These are phyloP conservation scores for Triops longicaudatus DNA, from an alignment of 1,140 invertebrate genomes.

Conservation along the genomic window DNA sequence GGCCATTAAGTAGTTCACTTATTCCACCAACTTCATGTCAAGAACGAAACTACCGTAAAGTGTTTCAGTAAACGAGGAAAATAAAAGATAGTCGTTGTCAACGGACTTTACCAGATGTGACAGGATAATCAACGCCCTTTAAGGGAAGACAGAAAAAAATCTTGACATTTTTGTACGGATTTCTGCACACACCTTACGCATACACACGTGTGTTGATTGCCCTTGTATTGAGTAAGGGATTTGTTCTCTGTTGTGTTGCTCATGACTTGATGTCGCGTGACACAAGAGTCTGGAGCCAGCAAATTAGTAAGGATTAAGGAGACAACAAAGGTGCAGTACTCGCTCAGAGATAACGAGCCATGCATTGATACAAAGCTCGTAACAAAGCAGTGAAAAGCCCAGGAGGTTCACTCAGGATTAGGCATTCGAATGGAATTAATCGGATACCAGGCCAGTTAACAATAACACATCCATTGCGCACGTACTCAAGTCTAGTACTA, in stretches of 20 bases:
- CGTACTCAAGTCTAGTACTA: neutral
- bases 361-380: conserved; percentile 7
- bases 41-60: neutral
- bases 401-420: neutral
- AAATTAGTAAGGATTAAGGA: neutral
- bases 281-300: neutral
- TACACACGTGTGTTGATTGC: too few relatives aligned
- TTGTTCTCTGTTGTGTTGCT: neutral
- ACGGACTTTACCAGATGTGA: too few relatives aligned
- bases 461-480: neutral
- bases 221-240: neutral
- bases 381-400: conserved; percentile 3
- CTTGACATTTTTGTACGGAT: too few relatives aligned
- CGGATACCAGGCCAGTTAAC: neutral
- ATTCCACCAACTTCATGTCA: neutral
- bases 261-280: neutral
- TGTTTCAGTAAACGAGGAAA: neutral
- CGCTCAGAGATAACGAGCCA: neutral
- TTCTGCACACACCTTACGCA: too few relatives aligned
- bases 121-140: too few relatives aligned
- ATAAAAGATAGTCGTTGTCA: neutral
- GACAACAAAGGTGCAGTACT: neutral
- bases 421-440: neutral
- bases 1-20: neutral
- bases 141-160: too few relatives aligned